phyloP scores from a whole-genome alignment of 2,888 invertebrate species.

The Drosophila kanekoi region DNA sequence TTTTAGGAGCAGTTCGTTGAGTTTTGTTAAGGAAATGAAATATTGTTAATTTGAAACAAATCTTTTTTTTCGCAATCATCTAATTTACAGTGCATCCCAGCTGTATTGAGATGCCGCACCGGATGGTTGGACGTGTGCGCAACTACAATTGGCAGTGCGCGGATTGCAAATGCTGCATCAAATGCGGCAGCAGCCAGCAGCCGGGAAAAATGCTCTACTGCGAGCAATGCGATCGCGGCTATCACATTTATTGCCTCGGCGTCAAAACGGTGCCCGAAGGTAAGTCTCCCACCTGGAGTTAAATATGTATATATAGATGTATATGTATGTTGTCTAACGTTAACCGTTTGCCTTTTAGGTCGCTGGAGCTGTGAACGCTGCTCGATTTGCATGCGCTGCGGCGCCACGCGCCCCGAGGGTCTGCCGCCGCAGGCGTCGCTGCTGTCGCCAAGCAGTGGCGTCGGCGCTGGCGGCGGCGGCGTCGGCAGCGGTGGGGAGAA shows the following conservation, averaged over 20 bases:
- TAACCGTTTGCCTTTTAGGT: constrained; percentile 82
- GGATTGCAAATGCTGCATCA: constrained; percentile 95
- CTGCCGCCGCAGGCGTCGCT: constrained; percentile 39
- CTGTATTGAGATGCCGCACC: constrained; percentile 93
- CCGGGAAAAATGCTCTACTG: constrained; percentile 97
- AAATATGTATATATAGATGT: constrained; percentile 1
- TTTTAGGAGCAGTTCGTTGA: not conserved
- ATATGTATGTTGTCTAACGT: not conserved
- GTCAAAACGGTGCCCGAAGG: constrained; percentile 92
- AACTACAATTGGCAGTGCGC: constrained; percentile 97
- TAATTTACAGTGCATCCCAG: constrained; percentile 90
- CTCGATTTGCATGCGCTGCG: constrained; percentile 89
- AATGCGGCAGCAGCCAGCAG: constrained; percentile 92
- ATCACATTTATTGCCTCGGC: constrained; percentile 96
- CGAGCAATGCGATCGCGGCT: constrained; percentile 97
- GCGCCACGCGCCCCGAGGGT: constrained; percentile 86
- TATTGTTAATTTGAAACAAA: not conserved
- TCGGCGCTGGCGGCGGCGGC: not conserved
- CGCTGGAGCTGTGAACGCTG: constrained; percentile 96
- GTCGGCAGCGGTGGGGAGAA: constrained; percentile 61
- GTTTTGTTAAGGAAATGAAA: not conserved
- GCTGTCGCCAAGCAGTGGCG: constrained; percentile 54
- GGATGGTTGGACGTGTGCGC: constrained; percentile 93
- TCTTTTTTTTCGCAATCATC: not conserved
- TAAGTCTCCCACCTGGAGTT: constrained; percentile 71